Percentiles rank a stretch among this genome's conserved stretches.
Conservation (phyloP, 2,888 invertebrate species). For the Copidosoma aretas region DNA sequence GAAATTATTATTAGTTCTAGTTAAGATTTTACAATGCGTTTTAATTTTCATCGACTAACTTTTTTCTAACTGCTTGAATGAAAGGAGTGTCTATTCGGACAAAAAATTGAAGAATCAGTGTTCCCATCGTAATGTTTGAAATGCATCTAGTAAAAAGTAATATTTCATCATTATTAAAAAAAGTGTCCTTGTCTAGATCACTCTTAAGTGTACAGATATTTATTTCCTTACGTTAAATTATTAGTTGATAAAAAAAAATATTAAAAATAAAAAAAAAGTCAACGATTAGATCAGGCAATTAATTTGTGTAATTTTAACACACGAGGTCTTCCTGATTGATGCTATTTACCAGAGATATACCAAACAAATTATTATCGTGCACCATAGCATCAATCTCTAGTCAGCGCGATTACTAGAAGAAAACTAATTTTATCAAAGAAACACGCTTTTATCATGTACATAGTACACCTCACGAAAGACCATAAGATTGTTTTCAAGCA, state of each 20-base stretch:
- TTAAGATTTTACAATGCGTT: no score
- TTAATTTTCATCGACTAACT: no score
- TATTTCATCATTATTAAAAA: conserved; percentile 5
- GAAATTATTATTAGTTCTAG: no score
- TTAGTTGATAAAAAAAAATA: conserved; percentile 1
- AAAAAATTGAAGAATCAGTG: no score
- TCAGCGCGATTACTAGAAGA: conserved; percentile 32
- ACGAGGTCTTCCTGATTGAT: conserved; percentile 41
- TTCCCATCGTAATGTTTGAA: not conserved
- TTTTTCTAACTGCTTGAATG: no score
- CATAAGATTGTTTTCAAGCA: conserved; percentile 21
- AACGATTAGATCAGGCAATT: conserved; percentile 18
- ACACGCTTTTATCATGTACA: conserved; percentile 33
- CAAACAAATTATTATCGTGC: conserved; percentile 20
- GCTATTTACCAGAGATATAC: conserved; percentile 27
- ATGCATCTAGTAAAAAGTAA: not conserved
- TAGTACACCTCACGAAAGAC: conserved; percentile 34
- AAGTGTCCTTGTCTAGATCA: conserved; percentile 16
- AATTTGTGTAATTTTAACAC: conserved; percentile 21
- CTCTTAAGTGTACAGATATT: conserved; percentile 9
- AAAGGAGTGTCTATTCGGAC: no score
- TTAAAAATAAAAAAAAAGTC: conserved; percentile 14
- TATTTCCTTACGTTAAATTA: not conserved
- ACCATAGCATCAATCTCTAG: conserved; percentile 38
- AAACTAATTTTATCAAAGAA: conserved; percentile 28